Conservation (phyloP, 2,113 vertebrate genomes). For the Nyctibius bracteatus region DNA sequence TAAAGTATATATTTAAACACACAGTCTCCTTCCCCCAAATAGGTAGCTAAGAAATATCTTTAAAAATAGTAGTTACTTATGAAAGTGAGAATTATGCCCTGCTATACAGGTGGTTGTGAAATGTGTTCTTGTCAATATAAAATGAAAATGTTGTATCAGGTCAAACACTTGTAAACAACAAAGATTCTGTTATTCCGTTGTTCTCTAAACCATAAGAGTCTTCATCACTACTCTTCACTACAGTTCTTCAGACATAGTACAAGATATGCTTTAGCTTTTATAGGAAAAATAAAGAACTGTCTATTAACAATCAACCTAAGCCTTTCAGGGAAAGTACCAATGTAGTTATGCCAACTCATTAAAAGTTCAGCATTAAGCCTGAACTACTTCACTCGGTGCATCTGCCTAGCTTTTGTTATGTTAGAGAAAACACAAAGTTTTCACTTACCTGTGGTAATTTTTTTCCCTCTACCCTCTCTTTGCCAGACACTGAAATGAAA, state of each 20-base stretch:
- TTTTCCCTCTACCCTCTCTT: neutral
- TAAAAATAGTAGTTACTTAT: neutral
- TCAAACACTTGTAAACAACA: neutral
- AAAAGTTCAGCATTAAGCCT: neutral
- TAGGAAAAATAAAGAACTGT: neutral
- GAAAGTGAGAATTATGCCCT: neutral
- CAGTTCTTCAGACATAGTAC: neutral
- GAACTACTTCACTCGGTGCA: neutral
- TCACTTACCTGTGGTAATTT: neutral
- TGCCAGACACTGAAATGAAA: constrained; percentile 10
- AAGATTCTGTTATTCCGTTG: neutral
- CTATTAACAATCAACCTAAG: neutral
- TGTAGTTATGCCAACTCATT: neutral
- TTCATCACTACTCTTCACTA: neutral
- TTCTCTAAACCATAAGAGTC: neutral
- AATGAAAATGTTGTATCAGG: neutral
- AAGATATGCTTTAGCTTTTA: neutral
- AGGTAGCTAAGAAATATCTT: neutral
- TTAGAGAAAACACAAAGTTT: neutral
- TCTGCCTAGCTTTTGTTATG: neutral
- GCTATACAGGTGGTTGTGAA: neutral
- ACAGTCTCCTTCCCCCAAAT: neutral
- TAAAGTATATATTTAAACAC: neutral
- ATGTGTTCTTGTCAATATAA: neutral
- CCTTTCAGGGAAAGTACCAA: neutral